Evolutionary conservation across 1,140 invertebrate species (phyloP).

Genomic region (Grapholita molesta): DNA sequence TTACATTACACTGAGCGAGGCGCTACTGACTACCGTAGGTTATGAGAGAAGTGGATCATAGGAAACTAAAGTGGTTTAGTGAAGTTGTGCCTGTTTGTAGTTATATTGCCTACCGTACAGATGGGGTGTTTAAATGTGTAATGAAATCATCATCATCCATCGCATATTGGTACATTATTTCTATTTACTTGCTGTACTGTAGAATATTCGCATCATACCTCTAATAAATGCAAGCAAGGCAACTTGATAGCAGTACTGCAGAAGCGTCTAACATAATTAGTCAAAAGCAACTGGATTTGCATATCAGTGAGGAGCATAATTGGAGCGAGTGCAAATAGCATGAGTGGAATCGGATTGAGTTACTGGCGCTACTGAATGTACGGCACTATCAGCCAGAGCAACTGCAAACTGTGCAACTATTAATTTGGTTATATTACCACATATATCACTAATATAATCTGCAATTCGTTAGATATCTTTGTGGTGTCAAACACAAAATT

Average conservation of each 20-base stretch:
- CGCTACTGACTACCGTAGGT: background rate
- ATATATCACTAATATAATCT: too few relatives aligned
- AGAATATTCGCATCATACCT: background rate
- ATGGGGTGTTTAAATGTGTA: too few relatives aligned
- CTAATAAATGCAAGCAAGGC: background rate
- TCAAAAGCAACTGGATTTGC: constrained; percentile 70
- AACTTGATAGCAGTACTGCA: constrained; percentile 40
- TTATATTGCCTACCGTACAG: too few relatives aligned
- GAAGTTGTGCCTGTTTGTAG: too few relatives aligned
- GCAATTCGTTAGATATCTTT: too few relatives aligned
- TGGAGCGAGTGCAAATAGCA: constrained; percentile 73
- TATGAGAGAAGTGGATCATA: background rate
- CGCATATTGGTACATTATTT: too few relatives aligned
- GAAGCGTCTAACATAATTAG: constrained; percentile 69
- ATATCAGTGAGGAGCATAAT: constrained; percentile 74
- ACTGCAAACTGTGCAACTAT: background rate
- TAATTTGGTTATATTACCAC: too few relatives aligned
- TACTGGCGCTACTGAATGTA: constrained; percentile 61
- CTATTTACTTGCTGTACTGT: too few relatives aligned
- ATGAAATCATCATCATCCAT: too few relatives aligned
- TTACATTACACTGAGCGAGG: constrained; percentile 62
- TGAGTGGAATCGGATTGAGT: constrained; percentile 69
- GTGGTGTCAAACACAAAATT: too few relatives aligned
- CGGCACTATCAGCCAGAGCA: constrained; percentile 32
- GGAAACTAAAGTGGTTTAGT: background rate